phyloP scores from a whole-genome alignment of 2,888 invertebrate genomes.

The Lottia gigantea region DNA sequence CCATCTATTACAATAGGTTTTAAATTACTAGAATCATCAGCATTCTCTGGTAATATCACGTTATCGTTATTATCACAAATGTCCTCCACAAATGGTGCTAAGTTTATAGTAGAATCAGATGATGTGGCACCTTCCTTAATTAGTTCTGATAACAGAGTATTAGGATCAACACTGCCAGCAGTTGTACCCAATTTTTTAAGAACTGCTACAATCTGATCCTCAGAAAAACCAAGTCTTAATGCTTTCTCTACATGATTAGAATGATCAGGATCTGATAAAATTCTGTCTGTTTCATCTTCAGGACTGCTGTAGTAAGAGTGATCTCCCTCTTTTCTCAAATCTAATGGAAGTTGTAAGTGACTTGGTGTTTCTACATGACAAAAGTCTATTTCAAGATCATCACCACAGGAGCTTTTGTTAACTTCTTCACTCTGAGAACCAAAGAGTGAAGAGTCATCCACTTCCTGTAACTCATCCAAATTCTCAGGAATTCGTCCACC shows the following conservation, averaged over 20 bases:
- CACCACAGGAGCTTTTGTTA: neutral
- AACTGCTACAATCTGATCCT: constrained; percentile 84
- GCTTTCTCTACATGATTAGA: constrained; percentile 86
- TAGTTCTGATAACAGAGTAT: constrained; percentile 88
- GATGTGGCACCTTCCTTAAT: constrained; percentile 76
- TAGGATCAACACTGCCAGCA: constrained; percentile 76
- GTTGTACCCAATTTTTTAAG: constrained; percentile 85
- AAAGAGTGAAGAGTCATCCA: too few species aligned
- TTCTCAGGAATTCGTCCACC: too few species aligned
- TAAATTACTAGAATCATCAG: constrained; percentile 43
- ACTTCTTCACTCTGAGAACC: neutral
- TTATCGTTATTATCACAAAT: constrained; percentile 1
- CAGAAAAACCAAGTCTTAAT: constrained; percentile 90
- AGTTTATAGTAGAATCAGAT: neutral
- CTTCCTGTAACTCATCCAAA: too few species aligned
- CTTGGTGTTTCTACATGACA: too few species aligned
- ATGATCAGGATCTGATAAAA: constrained; percentile 42
- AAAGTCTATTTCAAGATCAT: neutral
- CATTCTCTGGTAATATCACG: neutral
- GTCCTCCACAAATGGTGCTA: constrained; percentile 11
- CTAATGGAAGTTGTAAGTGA: constrained; percentile 5
- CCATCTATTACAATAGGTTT: constrained; percentile 84
- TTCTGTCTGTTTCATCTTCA: constrained; percentile 34
- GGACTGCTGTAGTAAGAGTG: constrained; percentile 1
- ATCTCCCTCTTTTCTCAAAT: constrained; percentile 18